Evolutionary conservation across 1,140 invertebrate species (phyloP).

Genomic region (Panulirus ornatus): DNA sequence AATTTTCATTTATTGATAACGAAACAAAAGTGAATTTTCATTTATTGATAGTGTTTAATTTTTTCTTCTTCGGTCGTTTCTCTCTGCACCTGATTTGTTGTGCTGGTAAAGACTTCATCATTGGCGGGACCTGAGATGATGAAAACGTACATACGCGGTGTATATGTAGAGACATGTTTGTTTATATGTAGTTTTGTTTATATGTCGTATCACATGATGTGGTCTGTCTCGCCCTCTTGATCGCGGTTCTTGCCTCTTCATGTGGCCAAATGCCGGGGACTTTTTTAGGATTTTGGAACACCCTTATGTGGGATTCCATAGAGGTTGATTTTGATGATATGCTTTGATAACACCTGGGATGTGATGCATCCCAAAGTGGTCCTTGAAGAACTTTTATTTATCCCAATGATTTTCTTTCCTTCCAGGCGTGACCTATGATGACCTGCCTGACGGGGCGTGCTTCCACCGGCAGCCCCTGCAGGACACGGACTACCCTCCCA

Average conservation of each 20-base stretch:
- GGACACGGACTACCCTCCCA: constrained; percentile 46
- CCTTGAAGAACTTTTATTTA: not conserved
- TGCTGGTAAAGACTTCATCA: too few relatives aligned
- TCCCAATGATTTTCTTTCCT: not conserved
- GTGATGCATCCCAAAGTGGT: not conserved
- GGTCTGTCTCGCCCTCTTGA: not conserved
- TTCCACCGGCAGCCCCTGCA: constrained; percentile 55
- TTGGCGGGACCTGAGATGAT: too few relatives aligned
- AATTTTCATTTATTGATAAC: too few relatives aligned
- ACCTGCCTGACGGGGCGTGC: constrained; percentile 62
- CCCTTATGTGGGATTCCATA: not conserved
- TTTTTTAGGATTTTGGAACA: not conserved
- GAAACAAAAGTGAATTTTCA: too few relatives aligned
- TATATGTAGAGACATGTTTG: too few relatives aligned
- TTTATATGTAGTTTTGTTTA: too few relatives aligned
- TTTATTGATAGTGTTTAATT: too few relatives aligned
- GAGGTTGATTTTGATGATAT: not conserved
- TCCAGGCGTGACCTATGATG: constrained; percentile 63
- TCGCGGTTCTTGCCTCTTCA: not conserved
- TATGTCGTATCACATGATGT: too few relatives aligned
- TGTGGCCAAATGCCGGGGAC: not conserved
- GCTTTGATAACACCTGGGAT: not conserved
- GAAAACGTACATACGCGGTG: too few relatives aligned
- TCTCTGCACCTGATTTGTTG: too few relatives aligned
- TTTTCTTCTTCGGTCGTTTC: too few relatives aligned